A percentile compares a stretch with the other conserved stretches of the same genome.
Conservation (phyloP, 2,113 vertebrate species). For the Orientallactaga bullata region DNA sequence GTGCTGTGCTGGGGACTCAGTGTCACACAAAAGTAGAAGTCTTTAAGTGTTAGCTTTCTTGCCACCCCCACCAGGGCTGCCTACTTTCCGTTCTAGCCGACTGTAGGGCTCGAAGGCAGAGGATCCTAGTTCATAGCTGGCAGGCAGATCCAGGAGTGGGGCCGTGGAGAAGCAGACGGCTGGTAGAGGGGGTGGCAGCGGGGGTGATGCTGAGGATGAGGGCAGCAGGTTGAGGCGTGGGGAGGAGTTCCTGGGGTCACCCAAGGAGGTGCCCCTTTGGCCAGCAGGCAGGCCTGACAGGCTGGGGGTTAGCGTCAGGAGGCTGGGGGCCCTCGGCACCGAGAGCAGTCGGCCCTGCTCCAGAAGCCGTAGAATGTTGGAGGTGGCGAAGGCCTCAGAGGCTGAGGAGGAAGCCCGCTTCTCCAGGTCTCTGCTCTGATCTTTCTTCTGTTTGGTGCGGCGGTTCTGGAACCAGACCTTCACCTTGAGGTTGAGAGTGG, state of each 20-base stretch:
- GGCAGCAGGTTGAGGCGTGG: constrained; percentile 85
- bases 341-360: constrained; percentile 94
- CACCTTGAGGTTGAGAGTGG: constrained; percentile 89
- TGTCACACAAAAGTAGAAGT: neutral
- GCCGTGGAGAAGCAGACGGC: constrained; percentile 89
- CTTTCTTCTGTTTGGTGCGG: constrained; percentile 98
- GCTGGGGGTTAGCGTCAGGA: constrained; percentile 85
- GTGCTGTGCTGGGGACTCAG: neutral
- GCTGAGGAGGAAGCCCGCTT: constrained; percentile 88
- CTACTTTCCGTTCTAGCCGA: constrained; percentile 90
- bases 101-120: constrained; percentile 96
- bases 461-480: constrained; percentile 99
- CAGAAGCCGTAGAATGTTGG: constrained; percentile 95
- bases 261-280: constrained; percentile 86
- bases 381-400: constrained; percentile 95
- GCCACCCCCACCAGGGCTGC: constrained; percentile 78
- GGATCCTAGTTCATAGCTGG: constrained; percentile 89
- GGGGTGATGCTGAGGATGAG: constrained; percentile 83
- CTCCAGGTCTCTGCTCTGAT: constrained; percentile 96
- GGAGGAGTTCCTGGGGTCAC: constrained; percentile 87
- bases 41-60: constrained; percentile 90
- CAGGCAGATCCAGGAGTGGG: constrained; percentile 90
- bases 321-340: constrained; percentile 88
- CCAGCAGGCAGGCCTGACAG: constrained; percentile 63
- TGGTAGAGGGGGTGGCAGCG: constrained; percentile 82